Percentiles rank a stretch among this genome's conserved stretches.
Conservation (phyloP, 2,797 vertebrate species). For the Microctenopoma stevenorrisi region DNA sequence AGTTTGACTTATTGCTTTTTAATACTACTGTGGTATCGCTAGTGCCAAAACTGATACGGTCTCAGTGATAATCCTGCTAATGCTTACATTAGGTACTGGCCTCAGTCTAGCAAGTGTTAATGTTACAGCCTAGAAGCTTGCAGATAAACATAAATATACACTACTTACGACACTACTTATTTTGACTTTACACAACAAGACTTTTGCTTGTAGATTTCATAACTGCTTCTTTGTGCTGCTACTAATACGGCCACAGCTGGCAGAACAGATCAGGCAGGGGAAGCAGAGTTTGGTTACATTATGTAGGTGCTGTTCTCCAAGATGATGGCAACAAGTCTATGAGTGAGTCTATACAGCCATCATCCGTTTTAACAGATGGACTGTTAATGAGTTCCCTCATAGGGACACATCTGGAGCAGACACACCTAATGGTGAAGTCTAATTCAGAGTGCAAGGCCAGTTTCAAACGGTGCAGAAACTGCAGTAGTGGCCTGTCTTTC, state of each 20-base stretch:
- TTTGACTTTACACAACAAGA: constrained; percentile 11
- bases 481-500: constrained; percentile 52
- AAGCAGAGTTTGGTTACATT: constrained; percentile 10
- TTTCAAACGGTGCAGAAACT: not conserved
- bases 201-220: constrained; percentile 33
- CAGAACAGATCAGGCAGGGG: constrained; percentile 46
- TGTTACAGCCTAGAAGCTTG: constrained; percentile 10
- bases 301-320: not conserved
- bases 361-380: not conserved
- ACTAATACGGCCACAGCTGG: constrained; percentile 35
- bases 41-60: no score
- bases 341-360: no score
- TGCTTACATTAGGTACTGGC: constrained; percentile 27
- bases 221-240: constrained; percentile 18
- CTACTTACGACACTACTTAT: constrained; percentile 6
- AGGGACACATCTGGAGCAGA: not conserved
- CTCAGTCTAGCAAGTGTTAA: constrained; percentile 20
- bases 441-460: not conserved
- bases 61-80: not conserved
- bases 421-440: not conserved
- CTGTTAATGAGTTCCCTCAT: not conserved
- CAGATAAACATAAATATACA: constrained; percentile 6
- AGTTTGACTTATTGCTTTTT: constrained; percentile 41
- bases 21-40: constrained; percentile 13
- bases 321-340: not conserved